Evolutionary conservation across 2,113 vertebrate genomes (phyloP).

Genomic region (Gorsachius goisagi): DNA sequence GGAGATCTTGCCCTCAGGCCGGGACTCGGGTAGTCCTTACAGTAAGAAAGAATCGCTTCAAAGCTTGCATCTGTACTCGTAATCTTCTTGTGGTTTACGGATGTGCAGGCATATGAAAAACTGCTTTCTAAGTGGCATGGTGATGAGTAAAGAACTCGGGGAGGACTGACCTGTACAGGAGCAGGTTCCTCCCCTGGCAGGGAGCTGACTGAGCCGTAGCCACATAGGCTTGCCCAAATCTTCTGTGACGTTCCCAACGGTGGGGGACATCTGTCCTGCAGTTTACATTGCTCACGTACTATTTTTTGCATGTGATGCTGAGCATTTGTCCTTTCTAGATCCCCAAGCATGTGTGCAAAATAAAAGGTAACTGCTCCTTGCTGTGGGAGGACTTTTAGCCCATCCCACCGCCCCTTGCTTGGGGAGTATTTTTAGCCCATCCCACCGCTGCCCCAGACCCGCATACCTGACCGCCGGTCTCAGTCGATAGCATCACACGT

Average conservation of each 20-base stretch:
- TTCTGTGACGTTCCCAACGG: fast-evolving
- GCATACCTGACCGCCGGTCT: no score
- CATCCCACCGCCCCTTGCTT: background rate
- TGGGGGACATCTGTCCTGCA: background rate
- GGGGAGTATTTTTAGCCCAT: background rate
- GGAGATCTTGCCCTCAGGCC: background rate
- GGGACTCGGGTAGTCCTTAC: fast-evolving
- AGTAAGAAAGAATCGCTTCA: background rate
- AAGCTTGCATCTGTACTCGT: background rate
- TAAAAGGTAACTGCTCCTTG: background rate
- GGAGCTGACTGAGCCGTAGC: background rate
- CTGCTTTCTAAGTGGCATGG: background rate
- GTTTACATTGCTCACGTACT: no score
- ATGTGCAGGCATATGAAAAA: background rate
- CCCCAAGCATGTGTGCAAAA: background rate
- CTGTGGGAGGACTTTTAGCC: no score
- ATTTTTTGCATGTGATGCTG: background rate
- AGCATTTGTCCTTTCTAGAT: background rate
- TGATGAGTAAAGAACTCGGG: background rate
- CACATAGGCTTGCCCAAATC: fast-evolving
- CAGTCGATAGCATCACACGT: fast-evolving
- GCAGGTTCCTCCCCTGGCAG: background rate
- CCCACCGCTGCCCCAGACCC: background rate
- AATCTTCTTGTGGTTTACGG: background rate
- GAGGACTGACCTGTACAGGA: background rate